Evolutionary conservation across 2,797 vertebrate genomes (phyloP).

Genomic region (Helicolenus hilgendorfi): DNA sequence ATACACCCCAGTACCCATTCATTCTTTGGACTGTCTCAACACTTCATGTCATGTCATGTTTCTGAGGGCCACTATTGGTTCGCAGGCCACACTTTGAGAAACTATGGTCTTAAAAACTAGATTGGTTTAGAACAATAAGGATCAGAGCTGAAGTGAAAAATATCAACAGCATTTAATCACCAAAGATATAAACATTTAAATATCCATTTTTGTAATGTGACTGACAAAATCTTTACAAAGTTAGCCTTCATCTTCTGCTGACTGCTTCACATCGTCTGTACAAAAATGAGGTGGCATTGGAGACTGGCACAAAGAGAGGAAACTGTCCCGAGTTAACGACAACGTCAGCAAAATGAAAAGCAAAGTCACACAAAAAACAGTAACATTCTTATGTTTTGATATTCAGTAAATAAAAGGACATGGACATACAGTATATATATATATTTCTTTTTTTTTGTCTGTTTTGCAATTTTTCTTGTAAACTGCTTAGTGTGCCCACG

Average conservation of each 20-base stretch:
- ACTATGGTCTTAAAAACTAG: not conserved
- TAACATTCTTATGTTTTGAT: slow-evolving; percentile 72
- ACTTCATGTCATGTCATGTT: no score
- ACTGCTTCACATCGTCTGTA: slow-evolving; percentile 85
- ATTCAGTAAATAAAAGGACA: slow-evolving; percentile 67
- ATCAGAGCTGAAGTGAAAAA: slow-evolving; percentile 89
- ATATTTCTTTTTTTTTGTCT: slow-evolving; percentile 1
- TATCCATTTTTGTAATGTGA: slow-evolving; percentile 86
- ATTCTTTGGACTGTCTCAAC: no score
- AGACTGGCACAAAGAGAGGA: slow-evolving; percentile 86
- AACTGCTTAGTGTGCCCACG: slow-evolving; percentile 54
- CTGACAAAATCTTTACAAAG: slow-evolving; percentile 92
- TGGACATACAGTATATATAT: slow-evolving; percentile 31
- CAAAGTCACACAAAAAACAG: slow-evolving; percentile 78
- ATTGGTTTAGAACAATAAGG: slow-evolving; percentile 49
- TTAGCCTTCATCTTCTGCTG: slow-evolving; percentile 80
- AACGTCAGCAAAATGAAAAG: slow-evolving; percentile 77
- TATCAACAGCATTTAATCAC: slow-evolving; percentile 93
- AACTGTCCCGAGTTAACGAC: slow-evolving; percentile 82
- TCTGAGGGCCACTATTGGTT: not conserved
- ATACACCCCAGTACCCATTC: no score
- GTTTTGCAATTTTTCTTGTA: slow-evolving; percentile 65
- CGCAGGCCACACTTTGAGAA: not conserved
- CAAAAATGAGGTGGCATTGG: slow-evolving; percentile 88
- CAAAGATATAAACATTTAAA: slow-evolving; percentile 91